Base-by-base conservation (phyloP, 2,797 vertebrate genomes). In the Ispidina picta region DNA sequence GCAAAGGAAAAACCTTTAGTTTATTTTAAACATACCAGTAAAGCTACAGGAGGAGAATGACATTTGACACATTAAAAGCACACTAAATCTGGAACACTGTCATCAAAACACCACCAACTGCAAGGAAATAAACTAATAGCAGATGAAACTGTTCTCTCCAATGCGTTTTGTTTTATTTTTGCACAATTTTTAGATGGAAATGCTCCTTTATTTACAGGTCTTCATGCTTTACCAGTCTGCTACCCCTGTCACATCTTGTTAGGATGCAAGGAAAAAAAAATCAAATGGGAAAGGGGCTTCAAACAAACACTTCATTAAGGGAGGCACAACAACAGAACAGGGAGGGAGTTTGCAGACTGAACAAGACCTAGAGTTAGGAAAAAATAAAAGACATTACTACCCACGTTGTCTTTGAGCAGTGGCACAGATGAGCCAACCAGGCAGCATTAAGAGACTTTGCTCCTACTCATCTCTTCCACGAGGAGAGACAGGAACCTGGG, bases 131-230 rank as follows among this genome's bases (percentile, higher is more conserved):
- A 72, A 66, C 35, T 59, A 69, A 56, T 11, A 83, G 33, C 64
- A 82, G 25, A 87, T 28, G n/a, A 93, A 92, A 63, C 33, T 60
- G n/a, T 23, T 64, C 39, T 35, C 16, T 58, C 18, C 7, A 7
- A 6, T 51, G 49, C 8, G 6, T 55, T 20, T 35, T 15, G 10
- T 9, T 31, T 41, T 37, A 49, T n/a, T 21, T 2, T 8, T 49
- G 31, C 33, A 56, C 31, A 83, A 55, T 83, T 74, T 69, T 69
- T 83, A 55, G 56, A 89, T 11, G 25, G 62, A 95, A 43, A 26
- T 91, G 63, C 20, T 91, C 39, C 68, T 92, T 95, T 88, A 85
- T 86, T 89, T 62, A 64, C 78, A 76, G 64, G 71, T 63, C 75
- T 90, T 75, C 31, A 31, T 59, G 74, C 54, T 85, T 77, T 88